Base-by-base conservation (phyloP, 2,113 vertebrate genomes). In the Chaetops frenatus region DNA sequence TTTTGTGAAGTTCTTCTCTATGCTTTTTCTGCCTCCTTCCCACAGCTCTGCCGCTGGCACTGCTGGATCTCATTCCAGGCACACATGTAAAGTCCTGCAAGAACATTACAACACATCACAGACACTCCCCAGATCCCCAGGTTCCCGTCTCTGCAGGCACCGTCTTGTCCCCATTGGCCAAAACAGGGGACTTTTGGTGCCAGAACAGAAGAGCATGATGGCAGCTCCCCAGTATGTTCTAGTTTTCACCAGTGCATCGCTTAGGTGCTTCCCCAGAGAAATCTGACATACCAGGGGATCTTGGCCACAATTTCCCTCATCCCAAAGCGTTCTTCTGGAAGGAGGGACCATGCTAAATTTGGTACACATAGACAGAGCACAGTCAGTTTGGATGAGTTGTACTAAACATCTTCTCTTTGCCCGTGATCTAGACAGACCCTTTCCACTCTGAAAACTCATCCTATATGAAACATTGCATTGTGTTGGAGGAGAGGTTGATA, bases 371-470 rank as follows among this genome's bases (percentile, higher is more conserved):
- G 48, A 33, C 33, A 88, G 70, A 57, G 56, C 24, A 70, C 1
- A 6, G 20, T 3, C 33, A 33, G n/a, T 78, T 73, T 70, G 33
- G 10, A n/a, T 47, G 12, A 42, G 13, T 14, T 45, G 38, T 58
- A 15, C 62, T 48, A 67, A 53, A 29, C 9, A 36, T 36, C n/a
- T 82, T 51, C 31, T 86, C 45, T 81, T 77, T 70, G 24, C 44
- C 48, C 0, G 0, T 45, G 56, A n/a, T 58, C 28, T 15, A 54
- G 48, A 36, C 15, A 65, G 36, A 64, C 10, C 11, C 24, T 48
- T 79, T 51, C 57, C 31, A 7, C 23, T 15, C 10, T 25, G 17
- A 81, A 77, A 84, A 65, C 7, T 35, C 58, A 60, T 44, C 33
- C 14, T 8, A 1, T 19, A 12, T 48, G 28, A 70, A 44, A 53